Evolutionary conservation across 2,113 vertebrate species (phyloP).

Genomic region (Bettongia penicillata): DNA sequence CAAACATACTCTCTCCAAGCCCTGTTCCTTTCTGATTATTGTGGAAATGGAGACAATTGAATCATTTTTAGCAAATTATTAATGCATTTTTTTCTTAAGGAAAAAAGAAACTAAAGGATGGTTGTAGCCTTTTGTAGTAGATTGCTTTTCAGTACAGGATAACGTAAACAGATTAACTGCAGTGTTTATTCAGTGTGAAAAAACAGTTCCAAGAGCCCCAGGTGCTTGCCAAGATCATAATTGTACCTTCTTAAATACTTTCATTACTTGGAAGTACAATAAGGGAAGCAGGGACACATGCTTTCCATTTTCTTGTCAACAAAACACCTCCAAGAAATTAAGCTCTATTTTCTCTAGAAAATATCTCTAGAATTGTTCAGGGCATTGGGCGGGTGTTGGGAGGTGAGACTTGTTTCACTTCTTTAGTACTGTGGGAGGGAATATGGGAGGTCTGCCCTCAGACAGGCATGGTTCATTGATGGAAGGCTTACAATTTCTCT

Average conservation of each 20-base stretch:
- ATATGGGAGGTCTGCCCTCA: background rate
- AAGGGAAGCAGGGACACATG: constrained; percentile 84
- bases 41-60: constrained; percentile 69
- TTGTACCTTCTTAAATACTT: constrained; percentile 90
- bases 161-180: constrained; percentile 87
- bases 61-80: constrained; percentile 79
- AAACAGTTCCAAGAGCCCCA: constrained; percentile 87
- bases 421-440: constrained; percentile 59
- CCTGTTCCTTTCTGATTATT: constrained; percentile 59
- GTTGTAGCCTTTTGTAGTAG: constrained; percentile 84
- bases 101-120: constrained; percentile 74
- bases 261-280: constrained; percentile 87
- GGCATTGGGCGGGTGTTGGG: constrained; percentile 38
- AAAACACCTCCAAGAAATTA: constrained; percentile 89
- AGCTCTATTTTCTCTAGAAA: constrained; percentile 83
- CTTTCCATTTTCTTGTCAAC: constrained; percentile 88
- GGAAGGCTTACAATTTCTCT: background rate
- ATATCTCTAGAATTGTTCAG: constrained; percentile 65
- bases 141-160: constrained; percentile 82
- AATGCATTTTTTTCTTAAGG: constrained; percentile 67
- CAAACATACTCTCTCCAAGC: constrained; percentile 54
- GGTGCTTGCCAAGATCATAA: constrained; percentile 90
- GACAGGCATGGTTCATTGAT: background rate
- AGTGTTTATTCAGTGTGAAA: constrained; percentile 90
- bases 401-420: constrained; percentile 53